Evolutionary conservation across 1,140 invertebrate species (phyloP).

Genomic region (Tyrophagus putrescentiae): DNA sequence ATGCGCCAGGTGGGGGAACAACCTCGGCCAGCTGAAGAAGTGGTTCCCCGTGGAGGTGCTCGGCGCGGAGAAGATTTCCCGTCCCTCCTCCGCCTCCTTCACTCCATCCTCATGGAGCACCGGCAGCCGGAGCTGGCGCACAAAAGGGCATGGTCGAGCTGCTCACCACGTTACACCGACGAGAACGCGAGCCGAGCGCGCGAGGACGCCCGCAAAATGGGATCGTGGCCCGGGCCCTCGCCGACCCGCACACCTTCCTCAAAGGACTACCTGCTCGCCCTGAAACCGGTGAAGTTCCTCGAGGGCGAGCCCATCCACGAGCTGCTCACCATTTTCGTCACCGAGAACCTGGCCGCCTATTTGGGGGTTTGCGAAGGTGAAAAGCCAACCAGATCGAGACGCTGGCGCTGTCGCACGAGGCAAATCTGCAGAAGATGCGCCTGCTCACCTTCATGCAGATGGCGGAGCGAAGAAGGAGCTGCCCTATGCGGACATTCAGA

Average conservation of each 20-base stretch:
- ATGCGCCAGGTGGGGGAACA: slow-evolving; percentile 50
- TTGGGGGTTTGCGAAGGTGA: slow-evolving; percentile 74
- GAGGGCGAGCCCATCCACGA: slow-evolving; percentile 89
- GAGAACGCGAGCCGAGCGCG: slow-evolving; percentile 90
- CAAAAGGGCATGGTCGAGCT: slow-evolving; percentile 93
- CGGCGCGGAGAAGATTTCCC: slow-evolving; percentile 80
- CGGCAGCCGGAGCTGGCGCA: slow-evolving; percentile 55
- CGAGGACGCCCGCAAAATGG: slow-evolving; percentile 80
- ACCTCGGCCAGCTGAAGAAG: slow-evolving; percentile 47
- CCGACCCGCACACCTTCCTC: no score
- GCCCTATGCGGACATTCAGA: slow-evolving; percentile 67
- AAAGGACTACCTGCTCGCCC: slow-evolving; percentile 75
- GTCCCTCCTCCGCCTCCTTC: slow-evolving; percentile 69
- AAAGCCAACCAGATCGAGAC: slow-evolving; percentile 86
- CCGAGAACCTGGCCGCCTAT: slow-evolving; percentile 77
- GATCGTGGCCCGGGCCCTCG: no score
- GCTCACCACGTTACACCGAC: slow-evolving; percentile 80
- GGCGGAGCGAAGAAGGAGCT: slow-evolving; percentile 76
- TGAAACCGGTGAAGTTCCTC: slow-evolving; percentile 89
- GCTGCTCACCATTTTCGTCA: slow-evolving; percentile 85
- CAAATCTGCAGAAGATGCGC: slow-evolving; percentile 92
- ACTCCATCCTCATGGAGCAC: slow-evolving; percentile 62
- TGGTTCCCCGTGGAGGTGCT: slow-evolving; percentile 66
- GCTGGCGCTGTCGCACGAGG: slow-evolving; percentile 75
- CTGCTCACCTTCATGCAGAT: slow-evolving; percentile 90